These are phyloP conservation scores for Chydorus sphaericus DNA, from an alignment of 2,888 invertebrate species.

Conservation along the genomic window DNA sequence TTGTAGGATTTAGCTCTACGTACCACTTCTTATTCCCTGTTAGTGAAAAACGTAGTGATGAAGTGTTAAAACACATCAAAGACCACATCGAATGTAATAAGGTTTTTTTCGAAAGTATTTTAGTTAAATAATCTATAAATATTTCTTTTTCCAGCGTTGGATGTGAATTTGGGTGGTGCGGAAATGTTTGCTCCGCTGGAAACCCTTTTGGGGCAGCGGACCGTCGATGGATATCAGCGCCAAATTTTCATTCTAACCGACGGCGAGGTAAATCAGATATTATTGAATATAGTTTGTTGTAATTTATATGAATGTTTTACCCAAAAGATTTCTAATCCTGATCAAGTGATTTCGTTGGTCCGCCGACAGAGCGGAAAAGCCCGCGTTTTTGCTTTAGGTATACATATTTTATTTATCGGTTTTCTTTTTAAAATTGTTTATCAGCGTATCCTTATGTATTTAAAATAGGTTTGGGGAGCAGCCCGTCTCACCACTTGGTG, in stretches of 20 bases:
- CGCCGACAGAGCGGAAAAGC: slow-evolving; percentile 21
- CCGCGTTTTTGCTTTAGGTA: slow-evolving; percentile 25
- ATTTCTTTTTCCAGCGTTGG: slow-evolving; percentile 18
- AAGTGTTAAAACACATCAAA: slow-evolving; percentile 20
- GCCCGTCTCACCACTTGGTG: slow-evolving; percentile 27
- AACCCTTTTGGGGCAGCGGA: slow-evolving; percentile 20
- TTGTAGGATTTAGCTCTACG: slow-evolving; percentile 29
- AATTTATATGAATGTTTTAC: background rate
- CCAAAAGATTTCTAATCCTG: slow-evolving; percentile 23
- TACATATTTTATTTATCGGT: too few species aligned
- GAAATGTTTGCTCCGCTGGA: slow-evolving; percentile 25
- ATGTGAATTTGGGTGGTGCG: slow-evolving; percentile 26
- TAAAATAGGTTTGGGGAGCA: slow-evolving; percentile 26
- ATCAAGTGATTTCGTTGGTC: slow-evolving; percentile 24
- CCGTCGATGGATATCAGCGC: slow-evolving; percentile 21
- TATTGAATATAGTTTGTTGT: background rate
- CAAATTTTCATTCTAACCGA: slow-evolving; percentile 29
- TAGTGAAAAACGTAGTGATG: slow-evolving; percentile 22
- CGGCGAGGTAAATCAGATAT: slow-evolving; percentile 23
- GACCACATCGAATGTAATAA: slow-evolving; percentile 14
- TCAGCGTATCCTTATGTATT: too few species aligned
- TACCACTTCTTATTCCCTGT: slow-evolving; percentile 23
- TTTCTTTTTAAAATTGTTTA: background rate
- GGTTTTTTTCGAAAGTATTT: background rate
- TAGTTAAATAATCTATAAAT: slow-evolving; percentile 10